A percentile compares a stretch with the other conserved stretches of the same genome.
These are phyloP conservation scores for Gandaritis pyraliata DNA, from an alignment of 2,888 invertebrate species.

Conservation along the genomic window DNA sequence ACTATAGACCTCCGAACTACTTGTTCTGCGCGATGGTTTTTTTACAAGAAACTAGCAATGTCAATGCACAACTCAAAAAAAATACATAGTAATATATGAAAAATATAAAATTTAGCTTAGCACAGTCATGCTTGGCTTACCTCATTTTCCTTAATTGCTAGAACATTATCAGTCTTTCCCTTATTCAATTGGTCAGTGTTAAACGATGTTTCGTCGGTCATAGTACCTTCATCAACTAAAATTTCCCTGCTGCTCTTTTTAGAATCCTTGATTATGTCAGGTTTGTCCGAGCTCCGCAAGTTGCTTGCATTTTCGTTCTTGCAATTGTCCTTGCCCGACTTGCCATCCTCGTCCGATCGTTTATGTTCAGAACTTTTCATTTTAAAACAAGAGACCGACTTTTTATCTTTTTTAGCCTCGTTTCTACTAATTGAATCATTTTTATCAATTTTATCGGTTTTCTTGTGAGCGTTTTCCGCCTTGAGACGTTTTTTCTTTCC, in stretches of 20 bases:
- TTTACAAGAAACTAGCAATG: too few relatives aligned
- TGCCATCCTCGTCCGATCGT: conserved; percentile 69
- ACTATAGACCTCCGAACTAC: background rate
- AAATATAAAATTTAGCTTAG: too few relatives aligned
- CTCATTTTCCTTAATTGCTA: conserved; percentile 65
- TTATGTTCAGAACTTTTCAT: conserved; percentile 76
- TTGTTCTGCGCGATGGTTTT: background rate
- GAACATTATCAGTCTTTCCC: conserved; percentile 70
- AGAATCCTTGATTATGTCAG: conserved; percentile 74
- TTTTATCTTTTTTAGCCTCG: conserved; percentile 72
- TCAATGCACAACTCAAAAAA: too few relatives aligned
- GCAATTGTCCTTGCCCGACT: conserved; percentile 73
- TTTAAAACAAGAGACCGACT: conserved; percentile 80
- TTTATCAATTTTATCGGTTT: conserved; percentile 62
- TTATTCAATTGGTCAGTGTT: conserved; percentile 63
- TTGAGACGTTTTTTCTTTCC: conserved; percentile 79
- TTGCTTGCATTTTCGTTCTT: conserved; percentile 76
- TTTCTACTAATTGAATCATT: conserved; percentile 68
- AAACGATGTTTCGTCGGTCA: conserved; percentile 61
- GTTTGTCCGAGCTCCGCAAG: conserved; percentile 65
- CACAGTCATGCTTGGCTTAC: conserved; percentile 51
- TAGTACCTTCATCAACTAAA: conserved; percentile 67
- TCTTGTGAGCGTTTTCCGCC: conserved; percentile 56
- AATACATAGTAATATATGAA: too few relatives aligned
- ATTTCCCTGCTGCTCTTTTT: conserved; percentile 66